A percentile compares a stretch with the other conserved stretches of the same genome.
These are phyloP conservation scores for Ptychadena robeensis DNA, from an alignment of 2,797 vertebrate genomes.

Conservation along the genomic window DNA sequence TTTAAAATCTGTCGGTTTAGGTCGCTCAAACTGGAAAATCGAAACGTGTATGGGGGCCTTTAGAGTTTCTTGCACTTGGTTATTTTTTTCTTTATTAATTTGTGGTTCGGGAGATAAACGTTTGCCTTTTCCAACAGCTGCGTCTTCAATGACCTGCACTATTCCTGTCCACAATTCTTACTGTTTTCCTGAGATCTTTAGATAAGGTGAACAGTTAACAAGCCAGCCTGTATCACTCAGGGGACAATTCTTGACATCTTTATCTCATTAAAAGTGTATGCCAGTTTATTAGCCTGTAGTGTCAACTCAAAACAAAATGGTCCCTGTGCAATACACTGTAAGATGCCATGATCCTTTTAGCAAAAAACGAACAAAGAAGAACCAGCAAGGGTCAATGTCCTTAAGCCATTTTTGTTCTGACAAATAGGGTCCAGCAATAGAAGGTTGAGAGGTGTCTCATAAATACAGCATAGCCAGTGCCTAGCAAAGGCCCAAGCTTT, in stretches of 20 bases:
- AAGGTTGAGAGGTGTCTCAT: background rate
- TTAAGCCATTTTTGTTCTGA: background rate
- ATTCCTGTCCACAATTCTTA: too few relatives aligned
- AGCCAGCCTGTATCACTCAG: too few relatives aligned
- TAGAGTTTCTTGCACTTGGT: too few relatives aligned
- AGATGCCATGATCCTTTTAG: background rate
- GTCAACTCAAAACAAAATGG: background rate
- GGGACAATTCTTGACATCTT: background rate
- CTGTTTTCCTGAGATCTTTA: too few relatives aligned
- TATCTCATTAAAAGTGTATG: background rate
- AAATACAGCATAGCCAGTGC: background rate
- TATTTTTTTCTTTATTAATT: too few relatives aligned
- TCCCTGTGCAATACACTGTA: background rate
- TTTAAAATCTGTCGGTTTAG: too few relatives aligned
- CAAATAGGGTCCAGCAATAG: background rate
- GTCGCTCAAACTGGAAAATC: too few relatives aligned
- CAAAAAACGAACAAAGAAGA: background rate
- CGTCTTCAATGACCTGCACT: too few relatives aligned
- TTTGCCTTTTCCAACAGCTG: too few relatives aligned
- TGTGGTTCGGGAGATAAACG: too few relatives aligned
- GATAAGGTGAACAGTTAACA: too few relatives aligned
- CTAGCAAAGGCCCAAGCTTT: background rate
- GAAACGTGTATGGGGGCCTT: too few relatives aligned
- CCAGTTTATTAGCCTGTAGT: background rate
- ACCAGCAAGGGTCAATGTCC: background rate